Evolutionary conservation across 2,888 invertebrate genomes (phyloP), one percentile per base, ranked within the genome.

Genomic region (Lottia scabra): DNA sequence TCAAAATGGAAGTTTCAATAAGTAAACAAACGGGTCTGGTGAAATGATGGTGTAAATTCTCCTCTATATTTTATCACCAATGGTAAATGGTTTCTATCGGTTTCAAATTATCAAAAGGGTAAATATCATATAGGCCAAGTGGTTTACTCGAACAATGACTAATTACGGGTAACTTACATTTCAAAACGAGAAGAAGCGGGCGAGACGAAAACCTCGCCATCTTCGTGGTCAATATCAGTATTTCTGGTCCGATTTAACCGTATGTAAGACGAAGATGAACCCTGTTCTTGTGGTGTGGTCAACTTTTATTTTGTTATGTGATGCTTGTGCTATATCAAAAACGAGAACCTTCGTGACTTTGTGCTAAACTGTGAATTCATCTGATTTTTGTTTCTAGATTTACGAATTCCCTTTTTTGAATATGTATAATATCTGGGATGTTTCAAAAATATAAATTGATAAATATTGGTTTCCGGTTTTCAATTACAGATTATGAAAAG

Each of bases 241-340:
- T 38, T 30, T 38, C 38, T 38, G 38, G 38, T 38, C 38, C 10
- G 5, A 38, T 10, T 38, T 38, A 38, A 38, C 38, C 38, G 38
- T 38, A 38, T 38, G 38, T 38, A 38, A 4, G 10, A 23, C 56
- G 56, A 56, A 4, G 23, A 56, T 56, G 56, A 56, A 56, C 56
- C 13, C 10, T 56, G 19, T 56, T 56, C 23, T 23, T 56, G 56
- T 56, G 56, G 56, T 56, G 56, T 56, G 56, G 56, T 56, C 23
- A 23, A 19, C 19, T 19, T 56, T 56, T 19, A 56, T 56, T 56
- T 56, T 56, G 23, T 56, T 23, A 38, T 56, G 56, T 56, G 56
- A 56, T 56, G 56, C 23, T 56, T 56, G 56, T 56, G 56, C 56
- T 56, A 56, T 23, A 56, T 56, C 19, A 56, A 56, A n/a, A 56